These are phyloP conservation scores for Yponomeuta plumbellus DNA, from an alignment of 2,888 invertebrate genomes.

Conservation along the genomic window DNA sequence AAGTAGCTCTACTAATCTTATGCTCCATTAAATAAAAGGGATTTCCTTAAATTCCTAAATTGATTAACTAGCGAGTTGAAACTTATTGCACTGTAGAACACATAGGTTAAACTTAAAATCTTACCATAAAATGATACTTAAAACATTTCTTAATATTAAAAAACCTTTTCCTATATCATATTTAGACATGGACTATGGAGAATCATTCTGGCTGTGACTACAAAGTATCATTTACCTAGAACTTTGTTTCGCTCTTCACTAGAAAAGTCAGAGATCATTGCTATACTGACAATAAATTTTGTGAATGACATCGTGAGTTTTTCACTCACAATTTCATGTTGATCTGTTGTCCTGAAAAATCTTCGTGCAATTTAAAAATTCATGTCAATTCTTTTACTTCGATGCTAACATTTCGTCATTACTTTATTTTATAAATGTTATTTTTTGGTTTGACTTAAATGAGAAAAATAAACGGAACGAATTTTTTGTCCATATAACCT, in stretches of 20 bases:
- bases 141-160: slow-evolving; percentile 45
- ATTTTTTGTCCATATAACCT: neutral
- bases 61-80: slow-evolving; percentile 61
- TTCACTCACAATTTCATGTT: neutral
- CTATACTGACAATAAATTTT: slow-evolving; percentile 1
- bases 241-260: slow-evolving; percentile 7
- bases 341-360: no score
- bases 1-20: slow-evolving; percentile 61
- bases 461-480: neutral
- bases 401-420: neutral
- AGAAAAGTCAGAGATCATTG: slow-evolving; percentile 6
- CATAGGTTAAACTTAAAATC: slow-evolving; percentile 61
- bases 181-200: slow-evolving; percentile 63
- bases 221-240: slow-evolving; percentile 28
- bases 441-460: no score
- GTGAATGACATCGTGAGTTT: neutral
- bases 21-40: slow-evolving; percentile 55
- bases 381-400: neutral
- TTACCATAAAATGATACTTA: slow-evolving; percentile 44
- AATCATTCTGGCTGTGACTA: slow-evolving; percentile 76
- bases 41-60: slow-evolving; percentile 55
- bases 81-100: slow-evolving; percentile 73
- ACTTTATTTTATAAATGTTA: neutral
- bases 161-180: slow-evolving; percentile 63
- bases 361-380: neutral